Base-by-base conservation (phyloP, 2,888 invertebrate species). In the Erynnis tages region DNA sequence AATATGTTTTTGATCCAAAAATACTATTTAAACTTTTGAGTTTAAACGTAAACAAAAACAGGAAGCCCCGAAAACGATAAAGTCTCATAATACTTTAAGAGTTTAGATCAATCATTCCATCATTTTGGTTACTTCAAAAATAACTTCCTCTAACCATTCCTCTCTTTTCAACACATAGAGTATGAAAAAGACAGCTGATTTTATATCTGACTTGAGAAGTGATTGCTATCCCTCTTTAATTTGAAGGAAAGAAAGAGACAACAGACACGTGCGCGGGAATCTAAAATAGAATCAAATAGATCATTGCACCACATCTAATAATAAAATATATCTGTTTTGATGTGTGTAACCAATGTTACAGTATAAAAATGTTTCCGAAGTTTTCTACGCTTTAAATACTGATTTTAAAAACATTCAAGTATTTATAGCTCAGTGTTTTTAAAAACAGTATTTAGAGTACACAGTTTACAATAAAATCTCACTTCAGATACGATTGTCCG, bases 221-320 rank as follows among this genome's bases (percentile, higher is more conserved):
- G 13, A 5, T 38, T 13, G 8, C 23, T 23, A 4, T 38, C 23
- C 23, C 13, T 13, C 3, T 38, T 13, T 41, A n/a, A 41, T 8
- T 2, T 41, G n/a, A 23, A 8, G 7, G 2, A n/a, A 1, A 17
- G 46, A 23, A 37, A 11, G n/a, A 27, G 46, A 47, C n/a, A 11
- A 27, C 7, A 47, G 27, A 47, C 37, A 47, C 46, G 46, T 47
- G 46, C 37, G 19, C 25, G 25, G 16, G 35, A 7, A 14, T 35
- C 46, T 7, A 19, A 48, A 38, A 38, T 48, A 48, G 38, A 21
- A 48, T 48, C 38, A 30, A 48, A 48, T 38, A 38, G 47, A 48
- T 48, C 37, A 30, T 21, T 38, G 47, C 14, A 38, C 47, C 29
- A 13, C 14, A 37, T 47, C 25, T 25, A 35, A 34, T 37, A 27